Conservation (phyloP, 2,797 vertebrate species). For the Valencia hispanica region DNA sequence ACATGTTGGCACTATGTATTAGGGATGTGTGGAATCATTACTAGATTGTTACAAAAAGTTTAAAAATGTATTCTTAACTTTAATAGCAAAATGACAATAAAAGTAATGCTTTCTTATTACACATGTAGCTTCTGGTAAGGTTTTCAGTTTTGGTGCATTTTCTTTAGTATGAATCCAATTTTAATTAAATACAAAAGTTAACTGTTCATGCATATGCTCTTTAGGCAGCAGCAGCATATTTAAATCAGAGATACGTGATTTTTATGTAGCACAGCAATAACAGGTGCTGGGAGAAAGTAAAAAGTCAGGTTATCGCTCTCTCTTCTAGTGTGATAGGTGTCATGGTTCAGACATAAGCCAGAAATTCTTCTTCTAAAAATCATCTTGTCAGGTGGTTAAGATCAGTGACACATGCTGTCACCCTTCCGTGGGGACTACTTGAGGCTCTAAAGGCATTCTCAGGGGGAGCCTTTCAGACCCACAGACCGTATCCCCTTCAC, state of each 20-base stretch:
- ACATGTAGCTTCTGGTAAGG: not conserved
- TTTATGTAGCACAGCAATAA: not conserved
- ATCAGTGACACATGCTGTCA: constrained; percentile 15
- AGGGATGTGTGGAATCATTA: not conserved
- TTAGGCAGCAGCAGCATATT: not conserved
- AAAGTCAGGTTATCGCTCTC: not conserved
- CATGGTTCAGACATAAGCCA: constrained; percentile 3
- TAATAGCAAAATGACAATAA: not conserved
- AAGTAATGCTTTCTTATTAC: not conserved
- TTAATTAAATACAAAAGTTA: not conserved
- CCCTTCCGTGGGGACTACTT: constrained; percentile 21
- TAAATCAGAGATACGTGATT: not conserved
- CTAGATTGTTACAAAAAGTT: not conserved
- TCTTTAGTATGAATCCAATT: not conserved
- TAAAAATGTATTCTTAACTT: not conserved
- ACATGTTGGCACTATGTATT: too few species aligned
- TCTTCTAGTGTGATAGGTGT: not conserved
- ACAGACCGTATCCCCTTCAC: constrained; percentile 18
- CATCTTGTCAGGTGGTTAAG: constrained; percentile 25
- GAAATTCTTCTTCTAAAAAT: constrained; percentile 8
- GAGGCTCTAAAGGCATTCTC: constrained; percentile 20
- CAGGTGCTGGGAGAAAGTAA: not conserved
- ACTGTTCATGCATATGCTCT: not conserved
- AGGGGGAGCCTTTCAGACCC: constrained; percentile 29
- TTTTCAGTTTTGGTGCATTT: not conserved